A percentile compares a stretch with the other conserved stretches of the same genome.
Conservation (phyloP, 2,888 invertebrate species). For the Drosophila nr. perissopoda region DNA sequence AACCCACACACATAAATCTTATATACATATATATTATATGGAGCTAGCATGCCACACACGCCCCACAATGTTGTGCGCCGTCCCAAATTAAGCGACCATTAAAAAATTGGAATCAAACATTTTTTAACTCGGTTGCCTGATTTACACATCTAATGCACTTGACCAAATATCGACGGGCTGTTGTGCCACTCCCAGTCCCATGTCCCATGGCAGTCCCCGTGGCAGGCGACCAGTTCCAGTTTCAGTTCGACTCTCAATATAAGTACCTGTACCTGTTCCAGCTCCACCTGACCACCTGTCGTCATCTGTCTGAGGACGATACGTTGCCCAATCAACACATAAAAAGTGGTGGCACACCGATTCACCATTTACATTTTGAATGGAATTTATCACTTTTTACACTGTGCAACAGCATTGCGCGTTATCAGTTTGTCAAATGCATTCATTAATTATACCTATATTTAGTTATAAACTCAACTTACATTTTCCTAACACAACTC, state of each 20-base stretch:
- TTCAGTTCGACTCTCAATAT: slow-evolving; percentile 11
- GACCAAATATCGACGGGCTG: background rate
- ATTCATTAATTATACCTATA: background rate
- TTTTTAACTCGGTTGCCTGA: slow-evolving; percentile 15
- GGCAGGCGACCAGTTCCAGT: background rate
- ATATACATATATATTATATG: background rate
- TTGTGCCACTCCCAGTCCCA: slow-evolving; percentile 11
- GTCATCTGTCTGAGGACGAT: slow-evolving; percentile 35
- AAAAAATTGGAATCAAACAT: slow-evolving; percentile 9
- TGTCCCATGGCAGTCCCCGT: background rate
- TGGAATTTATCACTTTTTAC: slow-evolving; percentile 33
- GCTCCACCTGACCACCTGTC: slow-evolving; percentile 10
- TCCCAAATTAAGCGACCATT: slow-evolving; percentile 13
- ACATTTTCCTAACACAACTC: background rate
- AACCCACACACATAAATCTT: slow-evolving; percentile 4
- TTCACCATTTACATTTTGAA: slow-evolving; percentile 32
- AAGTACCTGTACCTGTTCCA: slow-evolving; percentile 20
- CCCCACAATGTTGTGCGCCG: slow-evolving; percentile 10
- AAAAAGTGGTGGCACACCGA: slow-evolving; percentile 25
- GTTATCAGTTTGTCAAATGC: background rate
- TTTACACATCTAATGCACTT: slow-evolving; percentile 1
- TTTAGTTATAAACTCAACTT: background rate
- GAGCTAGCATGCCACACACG: slow-evolving; percentile 1
- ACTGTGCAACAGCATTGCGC: slow-evolving; percentile 31
- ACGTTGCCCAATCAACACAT: slow-evolving; percentile 19